Evolutionary conservation across 2,888 invertebrate genomes (phyloP).

Genomic region (Caenorhabditis becei): DNA sequence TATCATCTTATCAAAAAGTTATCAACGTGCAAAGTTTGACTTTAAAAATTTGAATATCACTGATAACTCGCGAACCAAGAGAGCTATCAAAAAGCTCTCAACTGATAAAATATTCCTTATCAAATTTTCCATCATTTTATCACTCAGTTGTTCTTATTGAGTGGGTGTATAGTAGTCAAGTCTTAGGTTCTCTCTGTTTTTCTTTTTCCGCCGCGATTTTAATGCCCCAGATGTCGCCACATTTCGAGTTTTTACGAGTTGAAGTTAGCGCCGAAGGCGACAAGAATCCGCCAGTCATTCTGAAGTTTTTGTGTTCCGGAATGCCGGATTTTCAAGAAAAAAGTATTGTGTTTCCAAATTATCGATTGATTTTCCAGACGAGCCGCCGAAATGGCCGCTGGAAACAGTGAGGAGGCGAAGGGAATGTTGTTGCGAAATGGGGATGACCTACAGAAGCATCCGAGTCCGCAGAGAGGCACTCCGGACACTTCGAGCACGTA

Average conservation of each 20-base stretch:
- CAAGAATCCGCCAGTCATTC: neutral
- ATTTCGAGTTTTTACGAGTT: neutral
- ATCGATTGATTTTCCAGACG: constrained; percentile 20
- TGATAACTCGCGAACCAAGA: too few relatives aligned
- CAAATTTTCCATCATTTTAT: neutral
- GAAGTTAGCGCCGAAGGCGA: constrained; percentile 5
- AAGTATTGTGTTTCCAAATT: neutral
- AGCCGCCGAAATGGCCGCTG: constrained; percentile 54
- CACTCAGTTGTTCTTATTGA: too few relatives aligned
- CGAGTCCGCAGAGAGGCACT: constrained; percentile 70
- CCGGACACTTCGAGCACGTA: constrained; percentile 61
- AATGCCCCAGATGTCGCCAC: neutral
- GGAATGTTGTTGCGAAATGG: constrained; percentile 58
- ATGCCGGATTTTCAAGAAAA: too few relatives aligned
- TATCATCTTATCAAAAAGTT: too few relatives aligned
- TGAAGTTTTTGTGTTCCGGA: neutral
- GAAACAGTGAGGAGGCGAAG: constrained; percentile 54
- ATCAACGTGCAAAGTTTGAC: too few relatives aligned
- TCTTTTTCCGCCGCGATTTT: neutral
- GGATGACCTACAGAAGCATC: constrained; percentile 43
- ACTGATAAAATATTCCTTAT: too few relatives aligned
- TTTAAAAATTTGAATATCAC: too few relatives aligned
- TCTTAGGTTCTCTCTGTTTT: neutral
- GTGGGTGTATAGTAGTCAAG: neutral
- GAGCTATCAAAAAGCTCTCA: too few relatives aligned